Percentiles rank a stretch among this genome's conserved stretches.
Evolutionary conservation across 2,888 invertebrate genomes (phyloP).

Genomic region (Mechanitis messenoides): DNA sequence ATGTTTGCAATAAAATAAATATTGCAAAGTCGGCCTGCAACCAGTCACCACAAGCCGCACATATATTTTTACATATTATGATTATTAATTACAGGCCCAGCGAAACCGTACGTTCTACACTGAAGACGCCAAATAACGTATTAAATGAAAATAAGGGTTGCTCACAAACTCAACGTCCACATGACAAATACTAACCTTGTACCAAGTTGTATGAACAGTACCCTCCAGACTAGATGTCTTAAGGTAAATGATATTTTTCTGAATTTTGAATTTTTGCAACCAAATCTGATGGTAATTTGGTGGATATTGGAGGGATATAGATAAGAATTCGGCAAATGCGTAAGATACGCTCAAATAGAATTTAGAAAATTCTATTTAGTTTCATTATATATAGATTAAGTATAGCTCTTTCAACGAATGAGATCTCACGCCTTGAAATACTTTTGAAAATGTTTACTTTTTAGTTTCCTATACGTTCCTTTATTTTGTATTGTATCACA

Average conservation of each 20-base stretch:
- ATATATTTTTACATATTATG: not conserved
- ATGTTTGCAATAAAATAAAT: no score
- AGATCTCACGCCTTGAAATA: constrained; percentile 25
- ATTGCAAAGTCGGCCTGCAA: no score
- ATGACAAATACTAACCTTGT: constrained; percentile 43
- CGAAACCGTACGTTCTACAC: constrained; percentile 30
- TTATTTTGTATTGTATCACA: constrained; percentile 1
- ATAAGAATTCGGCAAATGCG: no score
- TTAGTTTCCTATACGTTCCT: not conserved
- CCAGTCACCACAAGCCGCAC: no score
- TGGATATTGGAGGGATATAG: constrained; percentile 3
- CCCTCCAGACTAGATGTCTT: constrained; percentile 32
- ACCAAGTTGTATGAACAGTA: constrained; percentile 21
- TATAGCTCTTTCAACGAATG: constrained; percentile 24
- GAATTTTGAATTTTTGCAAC: constrained; percentile 12
- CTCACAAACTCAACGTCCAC: constrained; percentile 66
- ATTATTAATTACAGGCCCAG: constrained; percentile 31
- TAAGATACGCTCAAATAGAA: constrained; percentile 3
- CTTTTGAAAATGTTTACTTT: not conserved
- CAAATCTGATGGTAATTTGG: not conserved
- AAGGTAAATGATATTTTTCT: constrained; percentile 27
- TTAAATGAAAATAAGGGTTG: constrained; percentile 36
- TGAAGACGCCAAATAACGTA: constrained; percentile 21
- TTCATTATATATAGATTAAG: constrained; percentile 7
- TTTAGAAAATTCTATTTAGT: constrained; percentile 16